A percentile compares a stretch with the other conserved stretches of the same genome.
Evolutionary conservation across 2,888 invertebrate genomes (phyloP).

Genomic region (Aporophyla nigra): DNA sequence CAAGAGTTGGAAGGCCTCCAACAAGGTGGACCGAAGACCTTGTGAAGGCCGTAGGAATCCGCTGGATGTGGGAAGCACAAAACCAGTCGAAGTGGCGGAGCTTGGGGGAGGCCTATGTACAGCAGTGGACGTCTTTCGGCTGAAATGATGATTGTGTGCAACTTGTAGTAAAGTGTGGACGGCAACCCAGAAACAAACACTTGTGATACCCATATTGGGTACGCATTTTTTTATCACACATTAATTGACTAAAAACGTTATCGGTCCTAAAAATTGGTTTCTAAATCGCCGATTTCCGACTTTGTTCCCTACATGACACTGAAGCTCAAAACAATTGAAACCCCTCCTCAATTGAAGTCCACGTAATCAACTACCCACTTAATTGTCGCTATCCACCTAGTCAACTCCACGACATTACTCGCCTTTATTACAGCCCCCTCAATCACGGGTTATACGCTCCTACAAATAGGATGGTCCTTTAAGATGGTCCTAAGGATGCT

Average conservation of each 20-base stretch:
- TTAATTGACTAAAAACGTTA: background rate
- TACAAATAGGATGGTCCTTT: conserved; percentile 40
- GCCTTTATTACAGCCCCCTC: conserved; percentile 57
- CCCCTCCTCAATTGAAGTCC: conserved; percentile 6
- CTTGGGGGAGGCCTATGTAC: too few relatives aligned
- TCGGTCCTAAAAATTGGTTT: background rate
- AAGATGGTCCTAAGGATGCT: conserved; percentile 20
- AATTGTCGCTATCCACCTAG: conserved; percentile 46
- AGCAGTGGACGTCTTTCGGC: too few relatives aligned
- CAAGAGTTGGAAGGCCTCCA: too few relatives aligned
- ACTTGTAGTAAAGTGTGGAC: background rate
- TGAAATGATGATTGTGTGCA: too few relatives aligned
- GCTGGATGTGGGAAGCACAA: too few relatives aligned
- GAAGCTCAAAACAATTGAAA: conserved; percentile 25
- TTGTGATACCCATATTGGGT: background rate
- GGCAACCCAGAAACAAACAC: background rate
- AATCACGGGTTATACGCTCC: conserved; percentile 53
- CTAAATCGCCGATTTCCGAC: background rate
- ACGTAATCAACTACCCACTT: conserved; percentile 47
- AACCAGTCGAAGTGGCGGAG: too few relatives aligned
- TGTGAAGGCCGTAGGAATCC: too few relatives aligned
- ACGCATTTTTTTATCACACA: background rate
- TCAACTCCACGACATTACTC: conserved; percentile 49
- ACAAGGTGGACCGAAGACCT: too few relatives aligned
- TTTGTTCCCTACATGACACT: background rate